These are phyloP conservation scores for Antidorcas marsupialis DNA, from an alignment of 2,113 vertebrate genomes.

Conservation along the genomic window DNA sequence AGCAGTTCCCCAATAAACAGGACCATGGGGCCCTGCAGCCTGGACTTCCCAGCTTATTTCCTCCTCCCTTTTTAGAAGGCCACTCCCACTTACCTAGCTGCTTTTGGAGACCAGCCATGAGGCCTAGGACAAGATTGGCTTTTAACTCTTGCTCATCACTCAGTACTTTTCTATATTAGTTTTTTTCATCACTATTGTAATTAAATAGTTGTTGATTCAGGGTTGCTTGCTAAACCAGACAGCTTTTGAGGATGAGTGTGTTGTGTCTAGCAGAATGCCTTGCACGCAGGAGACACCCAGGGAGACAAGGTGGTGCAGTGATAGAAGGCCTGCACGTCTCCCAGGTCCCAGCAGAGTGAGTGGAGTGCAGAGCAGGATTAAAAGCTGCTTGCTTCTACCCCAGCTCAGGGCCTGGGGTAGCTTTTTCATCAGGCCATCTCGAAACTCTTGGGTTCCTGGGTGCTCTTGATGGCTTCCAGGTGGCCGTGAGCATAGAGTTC, in stretches of 20 bases:
- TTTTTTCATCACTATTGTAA: neutral
- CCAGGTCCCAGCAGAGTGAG: accelerated
- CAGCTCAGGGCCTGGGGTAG: neutral
- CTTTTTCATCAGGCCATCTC: neutral
- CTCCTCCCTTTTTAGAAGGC: neutral
- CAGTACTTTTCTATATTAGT: neutral
- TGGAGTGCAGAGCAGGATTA: neutral
- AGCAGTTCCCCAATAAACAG: neutral
- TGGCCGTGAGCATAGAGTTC: neutral
- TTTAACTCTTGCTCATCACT: neutral
- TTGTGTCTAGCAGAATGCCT: neutral
- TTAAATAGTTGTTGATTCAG: neutral
- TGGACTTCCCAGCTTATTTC: neutral
- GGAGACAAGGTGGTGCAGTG: neutral
- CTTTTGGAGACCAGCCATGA: neutral
- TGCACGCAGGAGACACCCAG: too few relatives aligned
- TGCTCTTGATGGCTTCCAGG: neutral
- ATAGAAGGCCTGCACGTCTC: neutral
- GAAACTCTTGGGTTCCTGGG: neutral
- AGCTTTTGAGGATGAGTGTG: neutral
- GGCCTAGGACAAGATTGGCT: neutral
- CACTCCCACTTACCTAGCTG: neutral
- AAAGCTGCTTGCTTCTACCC: neutral
- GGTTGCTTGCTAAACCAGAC: neutral
- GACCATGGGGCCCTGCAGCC: neutral